These are phyloP conservation scores for Scophthalmus maximus DNA, from an alignment of 2,113 vertebrate species.

Conservation along the genomic window DNA sequence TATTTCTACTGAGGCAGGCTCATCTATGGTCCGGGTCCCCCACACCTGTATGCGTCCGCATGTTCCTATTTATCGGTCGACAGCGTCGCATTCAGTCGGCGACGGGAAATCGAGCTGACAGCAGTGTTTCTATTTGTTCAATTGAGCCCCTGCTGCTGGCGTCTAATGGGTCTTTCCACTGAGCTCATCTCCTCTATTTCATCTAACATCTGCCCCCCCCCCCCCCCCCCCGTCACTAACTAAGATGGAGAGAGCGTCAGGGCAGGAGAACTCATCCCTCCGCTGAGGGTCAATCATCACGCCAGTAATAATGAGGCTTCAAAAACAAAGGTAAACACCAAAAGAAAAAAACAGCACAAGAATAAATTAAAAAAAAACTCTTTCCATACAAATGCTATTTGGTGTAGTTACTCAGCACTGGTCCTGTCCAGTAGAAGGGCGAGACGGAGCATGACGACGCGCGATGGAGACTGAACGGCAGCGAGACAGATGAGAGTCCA, in stretches of 20 bases:
- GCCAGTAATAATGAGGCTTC: neutral
- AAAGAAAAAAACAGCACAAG: neutral
- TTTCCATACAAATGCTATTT: too few relatives aligned
- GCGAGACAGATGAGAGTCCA: neutral
- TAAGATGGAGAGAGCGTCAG: conserved; percentile 36
- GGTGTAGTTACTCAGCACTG: too few relatives aligned
- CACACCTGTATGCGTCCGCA: conserved; percentile 9
- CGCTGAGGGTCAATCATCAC: conserved; percentile 13
- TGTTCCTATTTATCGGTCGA: conserved; percentile 39
- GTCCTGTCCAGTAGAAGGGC: neutral
- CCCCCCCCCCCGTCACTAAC: conserved; percentile 61
- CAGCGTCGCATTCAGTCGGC: conserved; percentile 40
- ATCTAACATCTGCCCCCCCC: conserved; percentile 72
- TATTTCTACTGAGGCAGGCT: neutral
- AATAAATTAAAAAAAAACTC: too few relatives aligned
- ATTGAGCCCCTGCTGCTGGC: conserved; percentile 57
- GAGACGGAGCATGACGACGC: too few relatives aligned
- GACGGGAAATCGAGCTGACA: conserved; percentile 37
- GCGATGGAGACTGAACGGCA: neutral
- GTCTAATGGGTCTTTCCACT: conserved; percentile 68
- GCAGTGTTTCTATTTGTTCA: conserved; percentile 70
- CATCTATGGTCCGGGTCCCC: conserved; percentile 7
- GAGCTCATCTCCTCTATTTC: conserved; percentile 66
- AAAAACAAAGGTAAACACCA: neutral
- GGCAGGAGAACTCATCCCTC: conserved; percentile 1